Evolutionary conservation across 2,797 vertebrate genomes (phyloP).

Genomic region (Oreochromis grahami): DNA sequence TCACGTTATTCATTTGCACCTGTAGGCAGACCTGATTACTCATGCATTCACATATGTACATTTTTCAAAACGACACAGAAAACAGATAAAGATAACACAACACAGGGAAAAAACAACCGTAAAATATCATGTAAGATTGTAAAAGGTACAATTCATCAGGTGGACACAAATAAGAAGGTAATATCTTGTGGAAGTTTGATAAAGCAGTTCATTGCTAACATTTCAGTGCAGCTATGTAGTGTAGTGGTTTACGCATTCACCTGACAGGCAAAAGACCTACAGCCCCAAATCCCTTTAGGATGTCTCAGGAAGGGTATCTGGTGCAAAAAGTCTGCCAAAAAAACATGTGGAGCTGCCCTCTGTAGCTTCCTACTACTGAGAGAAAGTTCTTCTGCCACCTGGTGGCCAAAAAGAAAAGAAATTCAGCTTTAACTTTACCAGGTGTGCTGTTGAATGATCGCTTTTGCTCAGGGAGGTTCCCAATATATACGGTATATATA

Average conservation of each 20-base stretch:
- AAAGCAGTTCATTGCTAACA: background rate
- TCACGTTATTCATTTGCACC: background rate
- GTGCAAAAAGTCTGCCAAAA: background rate
- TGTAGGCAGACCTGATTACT: background rate
- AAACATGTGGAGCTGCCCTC: background rate
- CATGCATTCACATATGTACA: background rate
- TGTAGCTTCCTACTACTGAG: background rate
- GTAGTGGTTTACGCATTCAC: background rate
- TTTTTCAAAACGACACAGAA: background rate
- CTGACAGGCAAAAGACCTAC: background rate
- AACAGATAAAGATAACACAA: background rate
- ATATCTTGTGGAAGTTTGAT: background rate
- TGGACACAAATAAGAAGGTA: background rate
- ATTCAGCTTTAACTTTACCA: background rate
- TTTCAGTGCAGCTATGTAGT: background rate
- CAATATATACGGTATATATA: rapidly evolving
- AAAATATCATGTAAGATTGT: background rate
- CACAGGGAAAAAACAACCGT: background rate
- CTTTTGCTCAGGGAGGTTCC: background rate
- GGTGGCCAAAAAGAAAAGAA: background rate
- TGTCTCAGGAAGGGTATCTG: background rate
- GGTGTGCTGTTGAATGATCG: background rate
- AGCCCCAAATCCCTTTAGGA: background rate
- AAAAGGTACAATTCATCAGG: background rate
- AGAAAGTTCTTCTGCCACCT: background rate